Conservation (phyloP, 2,797 vertebrate species). For the Schizopygopsis malacanthus region DNA sequence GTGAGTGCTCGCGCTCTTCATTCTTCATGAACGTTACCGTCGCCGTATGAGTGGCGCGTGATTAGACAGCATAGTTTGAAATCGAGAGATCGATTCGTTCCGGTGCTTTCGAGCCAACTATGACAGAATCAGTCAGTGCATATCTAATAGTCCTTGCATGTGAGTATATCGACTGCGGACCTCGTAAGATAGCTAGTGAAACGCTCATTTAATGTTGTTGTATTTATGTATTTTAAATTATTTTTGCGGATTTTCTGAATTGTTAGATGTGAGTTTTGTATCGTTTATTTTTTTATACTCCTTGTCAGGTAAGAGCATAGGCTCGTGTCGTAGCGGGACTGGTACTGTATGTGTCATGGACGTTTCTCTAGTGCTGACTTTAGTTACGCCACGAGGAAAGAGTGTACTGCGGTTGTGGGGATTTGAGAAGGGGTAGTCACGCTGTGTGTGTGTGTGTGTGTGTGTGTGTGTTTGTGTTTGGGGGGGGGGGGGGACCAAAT, state of each 20-base stretch:
- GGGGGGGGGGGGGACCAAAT: background rate
- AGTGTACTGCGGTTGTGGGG: conserved; percentile 34
- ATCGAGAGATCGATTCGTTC: conserved; percentile 12
- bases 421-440: conserved; percentile 7
- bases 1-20: conserved; percentile 67
- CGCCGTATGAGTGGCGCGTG: background rate
- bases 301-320: background rate
- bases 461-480: background rate
- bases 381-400: conserved; percentile 9
- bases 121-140: conserved; percentile 1
- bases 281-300: background rate
- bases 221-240: background rate
- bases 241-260: background rate
- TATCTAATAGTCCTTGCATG: background rate
- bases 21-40: conserved; percentile 19
- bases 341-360: conserved; percentile 18
- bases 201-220: background rate
- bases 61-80: conserved; percentile 27
- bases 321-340: conserved; percentile 4
- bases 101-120: conserved; percentile 23
- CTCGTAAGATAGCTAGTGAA: background rate
- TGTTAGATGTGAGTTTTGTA: background rate
- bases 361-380: conserved; percentile 12
- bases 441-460: background rate
- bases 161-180: background rate